phyloP scores from a whole-genome alignment of 1,140 invertebrate genomes.

The Drosophila littoralis region DNA sequence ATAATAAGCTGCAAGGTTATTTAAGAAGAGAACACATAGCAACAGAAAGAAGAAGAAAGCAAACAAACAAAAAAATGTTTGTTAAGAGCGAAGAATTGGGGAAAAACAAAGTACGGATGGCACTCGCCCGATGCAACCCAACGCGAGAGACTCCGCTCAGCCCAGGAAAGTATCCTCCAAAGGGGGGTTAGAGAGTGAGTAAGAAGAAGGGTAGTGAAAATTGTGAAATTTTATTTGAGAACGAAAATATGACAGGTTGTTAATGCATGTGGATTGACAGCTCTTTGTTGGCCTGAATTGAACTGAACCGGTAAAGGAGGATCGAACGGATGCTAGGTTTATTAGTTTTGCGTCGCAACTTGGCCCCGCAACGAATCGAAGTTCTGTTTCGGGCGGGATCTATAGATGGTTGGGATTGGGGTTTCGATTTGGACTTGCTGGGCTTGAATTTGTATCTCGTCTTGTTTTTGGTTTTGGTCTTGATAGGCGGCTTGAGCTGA shows the following conservation, averaged over 20 bases:
- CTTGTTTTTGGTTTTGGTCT: not conserved
- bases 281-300: not conserved
- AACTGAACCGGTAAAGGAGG: not conserved
- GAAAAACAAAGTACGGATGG: not conserved
- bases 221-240: not conserved
- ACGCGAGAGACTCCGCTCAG: not conserved
- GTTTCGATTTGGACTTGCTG: not conserved
- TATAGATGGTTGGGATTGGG: not conserved
- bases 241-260: not conserved
- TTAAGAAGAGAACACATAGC: not conserved
- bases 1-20: too few species aligned
- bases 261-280: not conserved
- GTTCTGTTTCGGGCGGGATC: not conserved
- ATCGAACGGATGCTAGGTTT: too few species aligned
- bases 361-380: not conserved
- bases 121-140: constrained; percentile 1
- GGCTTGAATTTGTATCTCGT: not conserved
- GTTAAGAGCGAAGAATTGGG: not conserved
- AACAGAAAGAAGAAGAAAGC: not conserved
- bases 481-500: not conserved
- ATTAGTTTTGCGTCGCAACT: not conserved
- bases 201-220: not conserved
- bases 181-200: not conserved
- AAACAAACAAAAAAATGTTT: not conserved
- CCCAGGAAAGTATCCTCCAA: not conserved